Evolutionary conservation across 2,113 vertebrate genomes (phyloP).

Genomic region (Microtus oregoni): DNA sequence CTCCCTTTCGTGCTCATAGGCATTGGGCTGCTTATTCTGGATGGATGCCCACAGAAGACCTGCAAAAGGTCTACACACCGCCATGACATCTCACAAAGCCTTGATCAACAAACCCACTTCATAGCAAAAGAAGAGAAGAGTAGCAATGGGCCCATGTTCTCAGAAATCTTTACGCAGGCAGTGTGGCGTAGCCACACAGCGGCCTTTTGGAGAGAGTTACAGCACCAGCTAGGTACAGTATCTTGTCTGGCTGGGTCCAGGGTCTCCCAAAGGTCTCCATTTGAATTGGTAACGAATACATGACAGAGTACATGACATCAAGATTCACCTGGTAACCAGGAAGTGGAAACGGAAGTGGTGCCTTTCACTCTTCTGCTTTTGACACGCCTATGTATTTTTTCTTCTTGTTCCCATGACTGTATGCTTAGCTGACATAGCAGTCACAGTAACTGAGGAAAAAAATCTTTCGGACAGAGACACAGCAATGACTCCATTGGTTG

Average conservation of each 20-base stretch:
- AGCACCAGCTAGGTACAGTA: not conserved
- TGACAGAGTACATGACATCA: not conserved
- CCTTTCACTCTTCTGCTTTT: not conserved
- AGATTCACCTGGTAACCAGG: not conserved
- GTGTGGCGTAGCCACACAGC: accelerated
- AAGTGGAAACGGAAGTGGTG: not conserved
- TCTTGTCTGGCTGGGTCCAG: too few relatives aligned
- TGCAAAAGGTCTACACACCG: not conserved
- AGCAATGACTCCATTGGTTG: not conserved
- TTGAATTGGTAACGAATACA: not conserved
- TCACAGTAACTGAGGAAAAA: not conserved
- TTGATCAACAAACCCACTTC: not conserved
- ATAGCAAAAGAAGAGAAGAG: not conserved
- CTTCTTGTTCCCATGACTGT: not conserved
- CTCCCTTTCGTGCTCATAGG: not conserved
- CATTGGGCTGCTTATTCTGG: not conserved
- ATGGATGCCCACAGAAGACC: not conserved
- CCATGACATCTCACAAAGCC: not conserved
- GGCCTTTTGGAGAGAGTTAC: not conserved
- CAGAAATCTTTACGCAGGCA: not conserved
- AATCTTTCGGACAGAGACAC: not conserved
- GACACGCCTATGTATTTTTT: not conserved
- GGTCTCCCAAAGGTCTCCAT: not conserved
- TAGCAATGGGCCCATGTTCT: not conserved
- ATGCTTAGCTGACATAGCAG: not conserved